phyloP scores from a whole-genome alignment of 2,113 vertebrate genomes.

The Rhinoderma darwinii region DNA sequence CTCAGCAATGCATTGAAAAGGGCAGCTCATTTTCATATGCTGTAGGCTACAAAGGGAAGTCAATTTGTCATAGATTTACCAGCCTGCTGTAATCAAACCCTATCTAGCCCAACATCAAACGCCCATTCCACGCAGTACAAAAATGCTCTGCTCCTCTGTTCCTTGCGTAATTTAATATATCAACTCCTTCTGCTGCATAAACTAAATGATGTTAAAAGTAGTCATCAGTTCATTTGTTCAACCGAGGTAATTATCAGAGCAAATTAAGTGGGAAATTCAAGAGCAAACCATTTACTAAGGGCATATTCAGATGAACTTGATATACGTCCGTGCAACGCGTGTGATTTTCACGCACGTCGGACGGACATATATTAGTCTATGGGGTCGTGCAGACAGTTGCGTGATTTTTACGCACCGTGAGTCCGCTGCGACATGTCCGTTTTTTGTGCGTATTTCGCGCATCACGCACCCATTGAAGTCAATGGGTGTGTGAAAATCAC shows the following conservation, averaged over 20 bases:
- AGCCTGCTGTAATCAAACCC: background rate
- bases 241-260: background rate
- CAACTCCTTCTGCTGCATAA: background rate
- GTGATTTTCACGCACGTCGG: too few species aligned
- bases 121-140: background rate
- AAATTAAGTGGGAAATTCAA: slow-evolving; percentile 15
- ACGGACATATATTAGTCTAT: too few species aligned
- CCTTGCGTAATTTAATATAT: background rate
- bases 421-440: too few species aligned
- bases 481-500: too few species aligned
- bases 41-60: background rate
- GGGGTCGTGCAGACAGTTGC: too few species aligned
- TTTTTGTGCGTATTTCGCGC: too few species aligned
- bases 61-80: background rate
- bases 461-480: too few species aligned
- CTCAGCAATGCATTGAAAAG: background rate
- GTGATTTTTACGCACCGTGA: too few species aligned
- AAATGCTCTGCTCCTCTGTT: background rate
- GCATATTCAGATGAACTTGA: too few species aligned
- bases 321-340: too few species aligned
- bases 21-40: background rate
- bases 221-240: slow-evolving; percentile 12
- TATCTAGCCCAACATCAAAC: background rate
- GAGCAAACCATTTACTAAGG: background rate
- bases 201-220: background rate